A percentile compares a stretch with the other conserved stretches of the same genome.
Evolutionary conservation across 2,113 vertebrate genomes (phyloP).

Genomic region (Ctenodactylus gundi): DNA sequence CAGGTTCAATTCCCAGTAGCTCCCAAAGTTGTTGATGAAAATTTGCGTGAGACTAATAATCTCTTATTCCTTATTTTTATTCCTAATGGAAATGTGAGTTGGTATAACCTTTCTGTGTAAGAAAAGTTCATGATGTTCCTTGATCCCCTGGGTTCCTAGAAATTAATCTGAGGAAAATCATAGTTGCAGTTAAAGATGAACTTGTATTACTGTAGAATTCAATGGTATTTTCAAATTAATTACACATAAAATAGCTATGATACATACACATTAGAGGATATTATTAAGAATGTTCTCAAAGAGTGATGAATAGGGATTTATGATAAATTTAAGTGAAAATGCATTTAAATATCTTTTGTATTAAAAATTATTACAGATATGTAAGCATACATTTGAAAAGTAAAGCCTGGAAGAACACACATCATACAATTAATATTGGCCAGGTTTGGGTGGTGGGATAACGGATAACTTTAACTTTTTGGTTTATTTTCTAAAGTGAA

Average conservation of each 20-base stretch:
- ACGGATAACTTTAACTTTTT: constrained; percentile 2
- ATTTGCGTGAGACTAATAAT: constrained; percentile 36
- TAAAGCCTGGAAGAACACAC: constrained; percentile 14
- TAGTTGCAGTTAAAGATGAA: constrained; percentile 33
- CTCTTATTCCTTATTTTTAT: too few species aligned
- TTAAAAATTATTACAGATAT: background rate
- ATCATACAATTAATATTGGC: background rate
- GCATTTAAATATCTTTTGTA: background rate
- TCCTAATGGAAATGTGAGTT: background rate
- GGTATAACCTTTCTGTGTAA: background rate
- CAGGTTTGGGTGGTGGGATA: constrained; percentile 11
- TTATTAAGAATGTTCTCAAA: constrained; percentile 26
- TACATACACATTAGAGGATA: background rate
- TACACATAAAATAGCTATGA: background rate
- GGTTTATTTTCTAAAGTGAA: constrained; percentile 43
- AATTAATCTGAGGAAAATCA: constrained; percentile 48
- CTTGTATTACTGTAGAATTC: background rate
- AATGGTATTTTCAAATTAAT: constrained; percentile 25
- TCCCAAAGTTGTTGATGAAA: background rate
- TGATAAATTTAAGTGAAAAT: constrained; percentile 40
- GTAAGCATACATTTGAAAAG: background rate
- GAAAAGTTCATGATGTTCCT: background rate
- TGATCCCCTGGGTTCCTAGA: background rate
- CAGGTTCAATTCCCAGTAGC: background rate
- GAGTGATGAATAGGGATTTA: background rate